A percentile compares a stretch with the other conserved stretches of the same genome.
These are phyloP conservation scores for Ameiurus melas DNA, from an alignment of 2,113 vertebrate species.

Conservation along the genomic window DNA sequence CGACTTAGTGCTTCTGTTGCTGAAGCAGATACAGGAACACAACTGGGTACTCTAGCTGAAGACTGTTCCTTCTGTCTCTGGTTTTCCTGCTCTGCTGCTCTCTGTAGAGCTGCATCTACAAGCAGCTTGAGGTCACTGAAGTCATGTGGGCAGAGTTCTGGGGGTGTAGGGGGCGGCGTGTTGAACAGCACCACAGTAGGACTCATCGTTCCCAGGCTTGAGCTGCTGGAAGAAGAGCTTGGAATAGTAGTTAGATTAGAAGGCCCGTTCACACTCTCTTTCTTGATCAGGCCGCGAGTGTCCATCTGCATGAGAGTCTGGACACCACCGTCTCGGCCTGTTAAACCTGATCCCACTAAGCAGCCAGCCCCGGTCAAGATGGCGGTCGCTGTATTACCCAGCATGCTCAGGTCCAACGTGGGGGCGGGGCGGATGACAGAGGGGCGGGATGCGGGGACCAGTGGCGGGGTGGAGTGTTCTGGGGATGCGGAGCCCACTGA, in stretches of 20 bases:
- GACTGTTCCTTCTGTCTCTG: constrained; percentile 65
- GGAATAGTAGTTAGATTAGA: constrained; percentile 45
- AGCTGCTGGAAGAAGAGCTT: constrained; percentile 65
- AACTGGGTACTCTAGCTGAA: neutral
- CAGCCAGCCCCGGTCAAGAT: constrained; percentile 70
- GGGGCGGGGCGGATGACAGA: constrained; percentile 70
- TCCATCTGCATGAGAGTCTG: constrained; percentile 71
- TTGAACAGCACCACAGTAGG: constrained; percentile 84
- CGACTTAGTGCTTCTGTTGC: neutral
- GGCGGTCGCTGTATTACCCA: constrained; percentile 73
- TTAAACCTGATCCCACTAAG: constrained; percentile 39
- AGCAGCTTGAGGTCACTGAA: constrained; percentile 90
- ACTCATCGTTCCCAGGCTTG: constrained; percentile 71
- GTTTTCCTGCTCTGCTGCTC: constrained; percentile 86
- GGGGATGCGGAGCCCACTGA: constrained; percentile 53
- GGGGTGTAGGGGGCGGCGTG: constrained; percentile 86
- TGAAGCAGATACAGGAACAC: neutral
- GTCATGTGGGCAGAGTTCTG: constrained; percentile 84
- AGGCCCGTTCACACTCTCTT: constrained; percentile 60
- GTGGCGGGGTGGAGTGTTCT: constrained; percentile 62
- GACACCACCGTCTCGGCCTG: constrained; percentile 56
- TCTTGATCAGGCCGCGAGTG: constrained; percentile 63
- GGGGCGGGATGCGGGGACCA: constrained; percentile 66
- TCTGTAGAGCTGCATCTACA: constrained; percentile 86
- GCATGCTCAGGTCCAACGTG: constrained; percentile 66